A percentile compares a stretch with the other conserved stretches of the same genome.
These are phyloP conservation scores for Cheilosia impressa DNA, from an alignment of 2,888 invertebrate genomes.

Conservation along the genomic window DNA sequence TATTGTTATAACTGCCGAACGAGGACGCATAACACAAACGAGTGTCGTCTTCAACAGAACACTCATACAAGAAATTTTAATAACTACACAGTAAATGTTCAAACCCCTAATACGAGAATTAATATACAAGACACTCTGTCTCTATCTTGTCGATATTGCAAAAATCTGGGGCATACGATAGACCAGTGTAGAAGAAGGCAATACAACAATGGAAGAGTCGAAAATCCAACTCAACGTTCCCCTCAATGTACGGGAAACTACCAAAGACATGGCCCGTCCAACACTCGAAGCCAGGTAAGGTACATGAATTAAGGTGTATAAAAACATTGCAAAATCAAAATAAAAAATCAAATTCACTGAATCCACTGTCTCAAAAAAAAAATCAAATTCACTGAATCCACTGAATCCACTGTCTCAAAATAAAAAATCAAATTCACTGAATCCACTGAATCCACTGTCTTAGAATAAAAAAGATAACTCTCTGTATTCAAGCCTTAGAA, in stretches of 20 bases:
- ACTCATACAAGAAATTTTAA: too few species aligned
- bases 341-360: not conserved
- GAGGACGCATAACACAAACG: too few species aligned
- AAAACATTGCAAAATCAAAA: not conserved
- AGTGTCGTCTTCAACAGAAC: too few species aligned
- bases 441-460: too few species aligned
- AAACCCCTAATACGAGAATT: not conserved
- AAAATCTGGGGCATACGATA: not conserved
- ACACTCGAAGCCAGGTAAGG: not conserved
- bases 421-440: too few species aligned
- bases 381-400: not conserved
- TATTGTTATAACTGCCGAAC: too few species aligned
- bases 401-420: not conserved
- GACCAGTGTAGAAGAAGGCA: slow-evolving; percentile 15
- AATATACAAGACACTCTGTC: not conserved
- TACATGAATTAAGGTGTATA: slow-evolving; percentile 20
- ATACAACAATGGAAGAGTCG: not conserved
- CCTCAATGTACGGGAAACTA: slow-evolving; percentile 12
- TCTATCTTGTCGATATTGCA: not conserved
- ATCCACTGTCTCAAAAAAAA: not conserved
- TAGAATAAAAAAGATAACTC: too few species aligned
- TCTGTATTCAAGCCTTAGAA: too few species aligned
- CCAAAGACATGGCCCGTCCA: not conserved
- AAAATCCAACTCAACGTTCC: not conserved
- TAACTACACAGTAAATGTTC: too few species aligned